A percentile compares a stretch with the other conserved stretches of the same genome.
Conservation (phyloP, 2,113 vertebrate species). For the Oryzias celebensis region DNA sequence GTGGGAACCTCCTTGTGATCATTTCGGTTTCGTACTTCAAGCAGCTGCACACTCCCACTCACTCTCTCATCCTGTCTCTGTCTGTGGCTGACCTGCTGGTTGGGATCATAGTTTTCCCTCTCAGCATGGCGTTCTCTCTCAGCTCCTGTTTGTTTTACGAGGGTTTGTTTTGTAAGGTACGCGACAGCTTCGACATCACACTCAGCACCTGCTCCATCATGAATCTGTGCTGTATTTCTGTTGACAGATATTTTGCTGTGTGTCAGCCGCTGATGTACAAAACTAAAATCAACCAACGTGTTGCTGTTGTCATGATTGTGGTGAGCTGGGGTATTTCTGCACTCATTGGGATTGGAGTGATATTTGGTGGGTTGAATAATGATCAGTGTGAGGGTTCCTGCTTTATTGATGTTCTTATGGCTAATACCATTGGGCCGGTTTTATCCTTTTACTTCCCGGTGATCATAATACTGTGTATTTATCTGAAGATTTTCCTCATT, state of each 20-base stretch:
- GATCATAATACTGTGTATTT: conserved; percentile 14
- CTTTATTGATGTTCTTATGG: neutral
- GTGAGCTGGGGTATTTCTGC: neutral
- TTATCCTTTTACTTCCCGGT: conserved; percentile 14
- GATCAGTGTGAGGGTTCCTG: neutral
- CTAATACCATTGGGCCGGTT: neutral
- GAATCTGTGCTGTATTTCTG: conserved; percentile 11
- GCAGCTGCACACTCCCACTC: conserved; percentile 16
- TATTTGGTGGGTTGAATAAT: neutral
- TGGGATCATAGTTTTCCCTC: conserved; percentile 1
- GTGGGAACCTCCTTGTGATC: conserved; percentile 18
- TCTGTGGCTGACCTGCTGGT: conserved; percentile 10
- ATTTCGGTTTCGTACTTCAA: conserved; percentile 8
- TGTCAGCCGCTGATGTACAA: conserved; percentile 9
- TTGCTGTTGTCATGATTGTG: neutral
- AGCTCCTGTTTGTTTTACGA: conserved; percentile 7
- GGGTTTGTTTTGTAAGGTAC: neutral
- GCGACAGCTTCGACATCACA: neutral
- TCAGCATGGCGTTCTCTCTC: conserved; percentile 6
- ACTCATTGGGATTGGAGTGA: neutral
- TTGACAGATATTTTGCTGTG: conserved; percentile 8
- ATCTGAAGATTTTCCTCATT: conserved; percentile 23
- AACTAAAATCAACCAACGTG: neutral
- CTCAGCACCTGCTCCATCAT: conserved; percentile 10
- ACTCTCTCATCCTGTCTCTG: conserved; percentile 13